These are phyloP conservation scores for Chironomus striatipennis DNA, from an alignment of 1,140 invertebrate species.

Conservation along the genomic window DNA sequence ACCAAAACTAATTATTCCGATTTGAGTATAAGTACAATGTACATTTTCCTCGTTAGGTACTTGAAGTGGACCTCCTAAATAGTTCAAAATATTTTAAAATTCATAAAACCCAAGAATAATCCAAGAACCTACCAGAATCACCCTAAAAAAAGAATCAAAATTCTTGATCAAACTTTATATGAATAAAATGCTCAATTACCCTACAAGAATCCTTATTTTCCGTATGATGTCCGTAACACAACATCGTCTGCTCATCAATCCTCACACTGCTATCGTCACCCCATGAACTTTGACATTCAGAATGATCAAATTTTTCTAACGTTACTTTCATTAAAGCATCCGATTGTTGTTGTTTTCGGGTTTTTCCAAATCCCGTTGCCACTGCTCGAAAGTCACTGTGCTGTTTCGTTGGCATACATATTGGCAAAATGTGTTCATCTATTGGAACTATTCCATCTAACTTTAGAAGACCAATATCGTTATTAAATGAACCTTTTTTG, in stretches of 20 bases:
- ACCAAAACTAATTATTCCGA: slow-evolving; percentile 35
- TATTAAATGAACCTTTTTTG: not conserved
- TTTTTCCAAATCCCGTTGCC: not conserved
- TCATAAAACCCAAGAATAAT: too few relatives aligned
- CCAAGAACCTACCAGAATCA: too few relatives aligned
- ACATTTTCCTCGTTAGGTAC: slow-evolving; percentile 30
- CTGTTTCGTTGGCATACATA: not conserved
- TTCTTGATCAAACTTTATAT: too few relatives aligned
- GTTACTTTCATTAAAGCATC: not conserved
- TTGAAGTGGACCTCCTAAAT: slow-evolving; percentile 36
- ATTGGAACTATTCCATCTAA: not conserved
- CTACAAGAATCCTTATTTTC: not conserved
- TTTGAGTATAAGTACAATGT: slow-evolving; percentile 32
- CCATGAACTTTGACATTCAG: not conserved
- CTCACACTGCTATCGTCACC: not conserved
- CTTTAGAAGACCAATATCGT: not conserved
- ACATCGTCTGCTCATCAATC: not conserved
- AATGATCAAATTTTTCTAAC: not conserved
- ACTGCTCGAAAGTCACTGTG: not conserved
- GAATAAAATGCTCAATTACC: too few relatives aligned
- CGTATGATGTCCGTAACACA: not conserved
- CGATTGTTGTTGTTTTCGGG: not conserved
- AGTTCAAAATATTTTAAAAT: too few relatives aligned
- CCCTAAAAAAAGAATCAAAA: too few relatives aligned
- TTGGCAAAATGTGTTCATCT: not conserved